Base-by-base conservation (phyloP, 1,140 invertebrate species). In the Drosophila littoralis region DNA sequence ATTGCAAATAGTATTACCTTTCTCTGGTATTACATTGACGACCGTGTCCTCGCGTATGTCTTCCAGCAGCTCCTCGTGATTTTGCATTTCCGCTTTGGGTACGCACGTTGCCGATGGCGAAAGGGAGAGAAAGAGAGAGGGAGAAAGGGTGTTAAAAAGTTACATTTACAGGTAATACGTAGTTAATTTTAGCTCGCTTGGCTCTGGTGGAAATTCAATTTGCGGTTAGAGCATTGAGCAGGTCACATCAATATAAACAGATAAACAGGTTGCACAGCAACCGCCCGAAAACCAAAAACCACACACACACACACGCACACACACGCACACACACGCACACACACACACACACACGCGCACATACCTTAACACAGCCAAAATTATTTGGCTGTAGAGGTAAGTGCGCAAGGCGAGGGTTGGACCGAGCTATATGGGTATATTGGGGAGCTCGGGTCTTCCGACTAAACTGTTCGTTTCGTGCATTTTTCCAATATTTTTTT, bases 41-140 rank as follows among this genome's bases (percentile, higher is more conserved):
- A 79, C 81, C 43, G 89, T 83, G 65, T 92, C 91, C 55, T 92
- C 91, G 72, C 91, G 86, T 64, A 92, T 92, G 74, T 92, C 91
- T 65, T 92, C 91, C 32, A 92, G 89, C 63, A 91, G 68, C 69
- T 92, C 91, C 55, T 92, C 91, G 52, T 92, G 86, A 81, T 90
- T 92, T 91, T 92, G 82, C 91, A 92, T 92, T 80, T 92, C 91
- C 77, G 76, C 85, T 86, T 51, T 36, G 12, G 4, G 63, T 66
- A 50, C 55, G 43, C 60, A 55, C 36, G 8, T 50, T 43, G 32
- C 7, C 13, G 28, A 36, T 61, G 12, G 13, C 28, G 48, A 42
- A 60, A 68, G 78, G 55, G 48, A 8, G 59, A 46, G n/a, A 43
- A 10, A 58, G 7, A 48, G 33, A 22, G 33, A 52, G n/a, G 52